Conservation (phyloP, 2,113 vertebrate genomes). For the Odocoileus hemionus region DNA sequence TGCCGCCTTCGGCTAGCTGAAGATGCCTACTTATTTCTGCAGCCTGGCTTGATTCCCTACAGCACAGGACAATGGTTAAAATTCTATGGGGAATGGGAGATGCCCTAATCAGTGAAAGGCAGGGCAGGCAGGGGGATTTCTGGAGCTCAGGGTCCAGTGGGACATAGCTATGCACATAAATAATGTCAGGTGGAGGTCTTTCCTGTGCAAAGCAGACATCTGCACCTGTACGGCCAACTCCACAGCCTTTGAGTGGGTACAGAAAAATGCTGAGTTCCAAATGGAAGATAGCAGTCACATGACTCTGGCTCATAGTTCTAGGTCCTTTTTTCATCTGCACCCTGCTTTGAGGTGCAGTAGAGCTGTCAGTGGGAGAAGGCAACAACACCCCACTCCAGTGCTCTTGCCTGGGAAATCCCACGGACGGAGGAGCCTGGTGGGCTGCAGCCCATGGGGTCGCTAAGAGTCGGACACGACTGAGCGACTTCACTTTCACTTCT, state of each 20-base stretch:
- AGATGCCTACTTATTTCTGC: background rate
- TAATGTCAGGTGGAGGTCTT: background rate
- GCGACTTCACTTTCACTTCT: too few relatives aligned
- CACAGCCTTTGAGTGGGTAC: background rate
- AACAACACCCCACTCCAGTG: too few relatives aligned
- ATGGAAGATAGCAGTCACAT: background rate
- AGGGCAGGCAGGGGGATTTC: background rate
- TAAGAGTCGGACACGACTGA: too few relatives aligned
- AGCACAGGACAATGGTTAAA: background rate
- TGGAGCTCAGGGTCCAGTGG: background rate
- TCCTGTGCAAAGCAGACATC: background rate
- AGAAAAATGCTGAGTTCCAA: background rate
- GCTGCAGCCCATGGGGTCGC: too few relatives aligned
- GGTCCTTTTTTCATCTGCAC: background rate
- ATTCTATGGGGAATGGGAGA: background rate
- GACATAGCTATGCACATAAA: too few relatives aligned
- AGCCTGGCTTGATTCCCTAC: background rate
- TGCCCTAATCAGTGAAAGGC: background rate
- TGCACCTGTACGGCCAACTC: background rate
- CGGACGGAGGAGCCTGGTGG: too few relatives aligned
- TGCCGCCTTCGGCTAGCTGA: background rate
- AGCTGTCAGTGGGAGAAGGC: background rate
- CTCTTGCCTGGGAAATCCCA: too few relatives aligned
- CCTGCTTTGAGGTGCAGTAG: background rate
- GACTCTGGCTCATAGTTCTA: background rate